Evolutionary conservation across 2,113 vertebrate genomes (phyloP).

Genomic region (Propithecus coquereli): DNA sequence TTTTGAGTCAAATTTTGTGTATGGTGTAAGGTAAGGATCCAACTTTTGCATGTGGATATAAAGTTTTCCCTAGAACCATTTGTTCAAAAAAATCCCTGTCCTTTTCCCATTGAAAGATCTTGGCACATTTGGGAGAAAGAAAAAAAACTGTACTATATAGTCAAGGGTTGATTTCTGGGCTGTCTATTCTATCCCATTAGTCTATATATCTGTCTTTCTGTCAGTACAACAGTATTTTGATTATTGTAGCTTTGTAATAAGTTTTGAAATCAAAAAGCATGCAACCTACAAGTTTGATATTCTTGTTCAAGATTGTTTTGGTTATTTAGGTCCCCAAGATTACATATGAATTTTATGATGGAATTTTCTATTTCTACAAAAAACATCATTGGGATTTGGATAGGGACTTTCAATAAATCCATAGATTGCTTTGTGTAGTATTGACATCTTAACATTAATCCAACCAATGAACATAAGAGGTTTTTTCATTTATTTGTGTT

Average conservation of each 20-base stretch:
- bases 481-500: background rate
- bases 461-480: background rate
- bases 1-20: background rate
- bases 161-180: background rate
- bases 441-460: background rate
- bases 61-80: background rate
- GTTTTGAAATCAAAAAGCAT: background rate
- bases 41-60: background rate
- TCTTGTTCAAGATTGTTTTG: background rate
- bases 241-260: background rate
- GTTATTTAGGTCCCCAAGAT: background rate
- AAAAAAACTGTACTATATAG: background rate
- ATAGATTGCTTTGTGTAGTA: background rate
- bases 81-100: background rate
- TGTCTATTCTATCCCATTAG: background rate
- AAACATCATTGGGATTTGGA: background rate
- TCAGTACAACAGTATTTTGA: background rate
- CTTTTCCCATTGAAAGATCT: background rate
- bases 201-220: background rate
- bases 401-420: background rate
- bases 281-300: background rate
- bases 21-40: background rate
- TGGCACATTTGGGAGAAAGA: background rate
- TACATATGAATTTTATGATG: background rate
- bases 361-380: background rate